A percentile compares a stretch with the other conserved stretches of the same genome.
These are phyloP conservation scores for Syrrhaptes paradoxus DNA, from an alignment of 2,113 vertebrate genomes.

Conservation along the genomic window DNA sequence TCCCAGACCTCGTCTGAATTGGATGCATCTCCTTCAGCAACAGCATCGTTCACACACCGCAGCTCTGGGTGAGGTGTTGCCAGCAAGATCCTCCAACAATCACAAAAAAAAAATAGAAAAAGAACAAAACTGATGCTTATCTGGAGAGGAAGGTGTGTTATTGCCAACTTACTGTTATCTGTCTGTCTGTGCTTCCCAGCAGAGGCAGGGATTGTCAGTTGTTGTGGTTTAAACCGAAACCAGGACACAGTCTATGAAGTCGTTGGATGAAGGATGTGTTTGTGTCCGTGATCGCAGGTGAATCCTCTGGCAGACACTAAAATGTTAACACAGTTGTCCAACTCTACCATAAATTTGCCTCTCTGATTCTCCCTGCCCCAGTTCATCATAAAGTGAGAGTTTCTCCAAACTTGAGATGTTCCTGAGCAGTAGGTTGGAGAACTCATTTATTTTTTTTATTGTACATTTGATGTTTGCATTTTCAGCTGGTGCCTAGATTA, in stretches of 20 bases:
- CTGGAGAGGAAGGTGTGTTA: background rate
- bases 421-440: background rate
- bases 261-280: background rate
- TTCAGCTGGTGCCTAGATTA: slow-evolving; percentile 7
- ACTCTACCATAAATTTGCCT: background rate
- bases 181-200: background rate
- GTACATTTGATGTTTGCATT: background rate
- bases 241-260: background rate
- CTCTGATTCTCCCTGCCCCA: background rate
- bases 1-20: background rate
- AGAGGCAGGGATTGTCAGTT: background rate
- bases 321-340: background rate
- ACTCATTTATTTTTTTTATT: background rate
- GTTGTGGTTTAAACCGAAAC: too few species aligned
- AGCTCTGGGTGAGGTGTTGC: background rate
- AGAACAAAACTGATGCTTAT: background rate
- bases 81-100: background rate
- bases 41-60: background rate
- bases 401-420: background rate
- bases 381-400: background rate
- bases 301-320: background rate
- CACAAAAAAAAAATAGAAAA: background rate
- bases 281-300: background rate
- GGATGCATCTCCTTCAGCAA: background rate
- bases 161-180: background rate